phyloP scores from a whole-genome alignment of 2,888 invertebrate genomes.

The Apamea epomidion region DNA sequence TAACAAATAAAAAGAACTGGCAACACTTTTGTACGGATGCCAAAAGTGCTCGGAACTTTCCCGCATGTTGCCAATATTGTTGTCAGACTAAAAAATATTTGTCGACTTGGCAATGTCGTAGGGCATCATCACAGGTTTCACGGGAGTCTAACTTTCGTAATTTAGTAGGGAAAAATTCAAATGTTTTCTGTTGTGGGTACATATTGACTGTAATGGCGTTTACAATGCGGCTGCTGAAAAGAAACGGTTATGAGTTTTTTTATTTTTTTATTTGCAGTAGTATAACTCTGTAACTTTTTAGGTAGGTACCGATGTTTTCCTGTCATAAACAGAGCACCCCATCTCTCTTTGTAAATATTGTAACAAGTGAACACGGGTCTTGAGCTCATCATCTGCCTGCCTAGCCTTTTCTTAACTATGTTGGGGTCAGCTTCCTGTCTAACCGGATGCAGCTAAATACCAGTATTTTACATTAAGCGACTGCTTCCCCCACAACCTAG shows the following conservation, averaged over 20 bases:
- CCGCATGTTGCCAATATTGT: slow-evolving; percentile 42
- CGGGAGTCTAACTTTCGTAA: background rate
- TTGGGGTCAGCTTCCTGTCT: no score
- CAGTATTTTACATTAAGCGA: no score
- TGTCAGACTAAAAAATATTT: slow-evolving; percentile 45
- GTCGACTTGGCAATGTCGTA: slow-evolving; percentile 41
- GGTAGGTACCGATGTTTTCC: background rate
- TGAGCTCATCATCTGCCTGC: no score
- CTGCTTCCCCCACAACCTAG: no score
- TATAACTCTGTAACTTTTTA: background rate
- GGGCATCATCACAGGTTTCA: slow-evolving; percentile 11
- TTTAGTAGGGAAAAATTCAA: background rate
- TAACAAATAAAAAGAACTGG: slow-evolving; percentile 43
- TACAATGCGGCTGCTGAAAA: no score
- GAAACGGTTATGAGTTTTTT: background rate
- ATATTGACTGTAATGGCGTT: background rate
- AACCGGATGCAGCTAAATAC: no score
- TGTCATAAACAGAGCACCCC: background rate
- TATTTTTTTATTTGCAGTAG: background rate
- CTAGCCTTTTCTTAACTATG: no score
- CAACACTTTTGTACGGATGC: slow-evolving; percentile 55
- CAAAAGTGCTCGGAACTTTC: slow-evolving; percentile 54
- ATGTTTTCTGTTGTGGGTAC: background rate
- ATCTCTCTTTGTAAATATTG: background rate
- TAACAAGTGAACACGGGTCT: no score